phyloP scores from a whole-genome alignment of 2,797 vertebrate species.

The Carduelis carduelis region DNA sequence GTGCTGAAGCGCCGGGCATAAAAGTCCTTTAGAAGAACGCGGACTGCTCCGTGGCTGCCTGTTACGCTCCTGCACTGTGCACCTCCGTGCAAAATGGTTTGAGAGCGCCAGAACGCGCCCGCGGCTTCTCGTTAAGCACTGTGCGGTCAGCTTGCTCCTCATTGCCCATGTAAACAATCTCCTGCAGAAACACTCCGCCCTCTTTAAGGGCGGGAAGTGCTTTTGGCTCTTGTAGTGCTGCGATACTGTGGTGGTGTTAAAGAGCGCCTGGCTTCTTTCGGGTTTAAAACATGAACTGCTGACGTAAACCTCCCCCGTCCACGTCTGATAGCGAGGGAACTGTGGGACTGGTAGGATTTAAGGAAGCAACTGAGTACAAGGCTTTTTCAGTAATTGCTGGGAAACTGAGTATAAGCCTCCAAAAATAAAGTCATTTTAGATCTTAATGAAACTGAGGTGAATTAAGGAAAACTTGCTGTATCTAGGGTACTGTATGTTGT shows the following conservation, averaged over 20 bases:
- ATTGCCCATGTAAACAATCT: accelerated
- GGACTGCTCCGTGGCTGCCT: neutral
- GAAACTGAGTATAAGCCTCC: neutral
- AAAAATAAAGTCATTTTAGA: neutral
- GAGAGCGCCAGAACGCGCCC: neutral
- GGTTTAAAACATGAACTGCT: neutral
- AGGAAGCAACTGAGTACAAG: accelerated
- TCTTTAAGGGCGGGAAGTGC: neutral
- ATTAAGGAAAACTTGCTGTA: neutral
- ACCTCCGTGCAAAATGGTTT: accelerated
- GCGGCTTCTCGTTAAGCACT: no score
- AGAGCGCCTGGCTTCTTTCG: no score
- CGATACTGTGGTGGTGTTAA: neutral
- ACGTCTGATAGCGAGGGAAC: accelerated
- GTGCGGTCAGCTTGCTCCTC: neutral
- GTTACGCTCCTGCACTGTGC: neutral
- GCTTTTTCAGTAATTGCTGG: no score
- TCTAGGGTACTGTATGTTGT: no score
- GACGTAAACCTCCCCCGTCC: accelerated
- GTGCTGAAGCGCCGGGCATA: no score
- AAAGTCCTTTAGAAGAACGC: accelerated
- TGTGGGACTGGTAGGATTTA: neutral
- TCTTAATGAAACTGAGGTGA: neutral
- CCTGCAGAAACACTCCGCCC: neutral
- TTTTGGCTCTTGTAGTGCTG: no score